Conservation (phyloP, 2,797 vertebrate genomes). For the Pseudotriccus pelzelni region DNA sequence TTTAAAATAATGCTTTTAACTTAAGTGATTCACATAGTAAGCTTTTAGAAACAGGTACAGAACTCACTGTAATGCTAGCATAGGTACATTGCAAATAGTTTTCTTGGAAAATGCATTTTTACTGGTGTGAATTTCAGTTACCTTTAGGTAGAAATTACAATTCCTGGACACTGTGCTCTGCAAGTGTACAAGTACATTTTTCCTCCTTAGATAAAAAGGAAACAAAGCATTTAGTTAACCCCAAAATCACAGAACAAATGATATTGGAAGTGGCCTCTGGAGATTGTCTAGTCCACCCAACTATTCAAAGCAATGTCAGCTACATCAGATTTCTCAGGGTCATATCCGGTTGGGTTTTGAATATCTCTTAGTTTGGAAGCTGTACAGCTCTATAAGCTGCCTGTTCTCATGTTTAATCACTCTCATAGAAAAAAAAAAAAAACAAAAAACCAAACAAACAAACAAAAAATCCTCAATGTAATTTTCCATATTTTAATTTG, state of each 20-base stretch:
- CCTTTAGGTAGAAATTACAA: neutral
- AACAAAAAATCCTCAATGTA: neutral
- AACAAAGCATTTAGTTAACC: neutral
- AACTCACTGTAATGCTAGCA: neutral
- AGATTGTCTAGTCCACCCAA: neutral
- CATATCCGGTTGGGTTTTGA: neutral
- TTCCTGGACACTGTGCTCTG: neutral
- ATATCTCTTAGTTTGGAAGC: neutral
- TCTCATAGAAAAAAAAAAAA: rapidly evolving
- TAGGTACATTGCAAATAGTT: neutral
- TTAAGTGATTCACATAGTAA: neutral
- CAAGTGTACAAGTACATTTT: neutral
- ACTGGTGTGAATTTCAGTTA: neutral
- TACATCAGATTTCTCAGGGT: neutral
- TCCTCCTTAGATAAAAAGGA: neutral
- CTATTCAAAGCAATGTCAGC: neutral
- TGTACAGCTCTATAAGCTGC: neutral
- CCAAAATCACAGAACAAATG: neutral
- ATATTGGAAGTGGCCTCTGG: neutral
- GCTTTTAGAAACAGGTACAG: neutral
- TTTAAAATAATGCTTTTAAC: neutral
- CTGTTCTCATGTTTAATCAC: neutral
- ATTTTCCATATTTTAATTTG: neutral
- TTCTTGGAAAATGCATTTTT: neutral
- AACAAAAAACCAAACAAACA: no score